A percentile compares a stretch with the other conserved stretches of the same genome.
These are phyloP conservation scores for Rhingia rostrata DNA, from an alignment of 2,888 invertebrate genomes.

Conservation along the genomic window DNA sequence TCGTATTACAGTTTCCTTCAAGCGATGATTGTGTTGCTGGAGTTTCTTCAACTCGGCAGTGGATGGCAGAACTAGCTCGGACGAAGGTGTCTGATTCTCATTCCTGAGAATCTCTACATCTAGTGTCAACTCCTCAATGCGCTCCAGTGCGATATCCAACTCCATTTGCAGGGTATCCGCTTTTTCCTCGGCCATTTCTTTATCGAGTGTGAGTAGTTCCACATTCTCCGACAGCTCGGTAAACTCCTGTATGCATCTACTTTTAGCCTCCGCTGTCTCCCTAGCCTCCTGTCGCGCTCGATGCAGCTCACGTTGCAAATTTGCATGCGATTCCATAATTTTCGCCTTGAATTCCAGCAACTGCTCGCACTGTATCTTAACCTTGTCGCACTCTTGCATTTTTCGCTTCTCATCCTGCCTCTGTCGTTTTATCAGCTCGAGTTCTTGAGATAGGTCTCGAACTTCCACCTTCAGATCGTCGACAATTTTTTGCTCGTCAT, in stretches of 20 bases:
- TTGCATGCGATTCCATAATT: conserved; percentile 94
- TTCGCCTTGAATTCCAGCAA: conserved; percentile 95
- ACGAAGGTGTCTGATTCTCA: conserved; percentile 85
- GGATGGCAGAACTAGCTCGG: conserved; percentile 64
- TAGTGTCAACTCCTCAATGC: conserved; percentile 93
- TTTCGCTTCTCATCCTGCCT: conserved; percentile 95
- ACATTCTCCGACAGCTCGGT: conserved; percentile 95
- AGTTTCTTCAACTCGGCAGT: conserved; percentile 88
- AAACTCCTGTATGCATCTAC: conserved; percentile 94
- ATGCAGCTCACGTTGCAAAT: conserved; percentile 93
- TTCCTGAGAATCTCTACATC: conserved; percentile 92
- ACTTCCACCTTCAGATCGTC: conserved; percentile 88
- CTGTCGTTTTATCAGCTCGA: conserved; percentile 93
- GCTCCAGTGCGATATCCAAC: conserved; percentile 93
- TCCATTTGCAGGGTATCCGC: conserved; percentile 92
- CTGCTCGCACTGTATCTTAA: conserved; percentile 94
- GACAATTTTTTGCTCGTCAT: conserved; percentile 88
- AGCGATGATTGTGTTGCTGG: conserved; percentile 95
- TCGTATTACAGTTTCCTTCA: conserved; percentile 96
- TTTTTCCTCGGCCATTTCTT: conserved; percentile 99
- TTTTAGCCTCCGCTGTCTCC: conserved; percentile 92
- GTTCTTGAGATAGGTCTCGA: conserved; percentile 93
- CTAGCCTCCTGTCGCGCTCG: conserved; percentile 92
- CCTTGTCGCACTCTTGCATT: conserved; percentile 94
- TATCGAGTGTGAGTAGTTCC: conserved; percentile 98